These are phyloP conservation scores for Papilio polyxenes DNA, from an alignment of 1,140 invertebrate species.

Conservation along the genomic window DNA sequence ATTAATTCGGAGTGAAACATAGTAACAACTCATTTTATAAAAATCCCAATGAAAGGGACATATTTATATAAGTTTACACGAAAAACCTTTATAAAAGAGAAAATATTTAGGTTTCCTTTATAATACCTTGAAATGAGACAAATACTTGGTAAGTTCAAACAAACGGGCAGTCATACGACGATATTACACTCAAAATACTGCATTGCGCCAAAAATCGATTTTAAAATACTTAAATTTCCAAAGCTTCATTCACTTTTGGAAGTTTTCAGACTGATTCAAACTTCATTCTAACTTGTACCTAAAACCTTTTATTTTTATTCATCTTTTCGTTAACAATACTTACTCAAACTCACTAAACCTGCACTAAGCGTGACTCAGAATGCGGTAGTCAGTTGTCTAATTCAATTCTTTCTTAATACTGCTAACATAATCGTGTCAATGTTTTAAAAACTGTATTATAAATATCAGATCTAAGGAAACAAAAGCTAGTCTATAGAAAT, in stretches of 20 bases:
- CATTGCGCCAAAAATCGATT: conserved; percentile 16
- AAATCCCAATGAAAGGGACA: too few relatives aligned
- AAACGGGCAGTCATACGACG: neutral
- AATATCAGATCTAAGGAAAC: too few relatives aligned
- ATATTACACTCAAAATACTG: neutral
- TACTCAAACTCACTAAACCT: too few relatives aligned
- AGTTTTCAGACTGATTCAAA: neutral
- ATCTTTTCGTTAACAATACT: neutral
- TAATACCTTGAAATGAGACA: neutral
- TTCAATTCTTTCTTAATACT: too few relatives aligned
- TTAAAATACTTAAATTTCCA: neutral
- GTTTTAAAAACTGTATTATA: too few relatives aligned
- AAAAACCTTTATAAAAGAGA: too few relatives aligned
- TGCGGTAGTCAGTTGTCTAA: too few relatives aligned
- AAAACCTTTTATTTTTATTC: neutral
- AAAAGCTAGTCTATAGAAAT: neutral
- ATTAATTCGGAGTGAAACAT: too few relatives aligned
- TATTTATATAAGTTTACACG: too few relatives aligned
- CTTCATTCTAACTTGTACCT: neutral
- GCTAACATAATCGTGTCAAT: too few relatives aligned
- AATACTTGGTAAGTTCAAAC: neutral
- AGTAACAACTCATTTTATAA: too few relatives aligned
- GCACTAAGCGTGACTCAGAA: too few relatives aligned
- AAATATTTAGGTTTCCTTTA: neutral
- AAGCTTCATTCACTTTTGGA: neutral